Evolutionary conservation across 1,140 invertebrate species (phyloP), one percentile per base, ranked within the genome.

Genomic region (Whitmania pigra): DNA sequence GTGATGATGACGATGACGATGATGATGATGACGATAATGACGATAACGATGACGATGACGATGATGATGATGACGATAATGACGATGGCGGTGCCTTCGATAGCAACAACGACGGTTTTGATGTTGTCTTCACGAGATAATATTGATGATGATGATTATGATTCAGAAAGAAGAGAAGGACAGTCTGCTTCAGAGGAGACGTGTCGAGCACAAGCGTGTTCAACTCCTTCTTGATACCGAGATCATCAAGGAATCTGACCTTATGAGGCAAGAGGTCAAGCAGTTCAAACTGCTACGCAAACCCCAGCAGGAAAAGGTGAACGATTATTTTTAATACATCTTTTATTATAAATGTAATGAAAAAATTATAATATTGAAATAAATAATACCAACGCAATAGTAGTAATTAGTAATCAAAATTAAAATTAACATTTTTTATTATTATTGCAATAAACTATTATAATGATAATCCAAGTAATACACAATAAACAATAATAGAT

Each of bases 241-340:
- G 57, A 18, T 63, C 22, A 31, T 63, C 57, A 63, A 63, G 29
- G 22, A 63, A 63, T 13, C 22, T 7, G 57, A 63, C 22, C 4
- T 63, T 18, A 63, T 63, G 57, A 7, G 29, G 29, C 57, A 63
- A 31, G 57, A 63, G 29, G 57, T 63, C 29, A 63, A 63, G 57
- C 22, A 63, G 22, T 63, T 63, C 57, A 63, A 63, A n/a, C 57
- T 63, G 13, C 15, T 63, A 13, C 57, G 29, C 29, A 31, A 63
- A 17, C 7, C 11, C 6, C 4, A 25, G 11, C 29, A 13, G 11
- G 57, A 63, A 63, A 63, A 63, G 22, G 57, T 63, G 20, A 63
- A 2, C 29, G 57, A 63, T 7, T 63, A 13, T 49, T 17, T 11
- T 49, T 49, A 7, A 7, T 49, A 49, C 13, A 15, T 49, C 11